Percentiles rank a stretch among this genome's conserved stretches.
Conservation (phyloP, 1,140 invertebrate species). For the Maniola jurtina region DNA sequence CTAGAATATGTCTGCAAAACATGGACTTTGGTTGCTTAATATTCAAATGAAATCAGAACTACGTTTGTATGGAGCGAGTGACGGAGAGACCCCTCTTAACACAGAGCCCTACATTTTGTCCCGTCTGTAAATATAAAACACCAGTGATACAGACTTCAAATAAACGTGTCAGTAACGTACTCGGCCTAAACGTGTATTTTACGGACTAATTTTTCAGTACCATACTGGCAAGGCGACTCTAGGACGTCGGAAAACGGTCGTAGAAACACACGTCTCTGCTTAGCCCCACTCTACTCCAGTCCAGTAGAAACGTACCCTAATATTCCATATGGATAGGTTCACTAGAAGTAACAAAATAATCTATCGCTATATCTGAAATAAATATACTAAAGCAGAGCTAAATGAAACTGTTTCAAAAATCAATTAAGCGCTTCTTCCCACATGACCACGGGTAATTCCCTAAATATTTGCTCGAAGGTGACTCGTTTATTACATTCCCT, state of each 20-base stretch:
- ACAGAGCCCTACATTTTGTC: neutral
- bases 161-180: neutral
- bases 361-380: neutral
- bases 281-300: too few species aligned
- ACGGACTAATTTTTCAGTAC: neutral
- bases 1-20: too few species aligned
- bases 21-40: too few species aligned
- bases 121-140: neutral
- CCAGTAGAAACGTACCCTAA: too few species aligned
- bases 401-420: neutral
- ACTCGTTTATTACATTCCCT: slow-evolving; percentile 73
- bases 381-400: neutral
- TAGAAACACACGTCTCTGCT: too few species aligned
- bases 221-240: neutral
- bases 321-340: too few species aligned
- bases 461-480: slow-evolving; percentile 56
- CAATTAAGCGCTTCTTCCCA: slow-evolving; percentile 5
- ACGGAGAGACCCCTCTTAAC: too few species aligned
- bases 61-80: too few species aligned
- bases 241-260: too few species aligned
- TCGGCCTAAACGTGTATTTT: neutral
- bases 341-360: too few species aligned
- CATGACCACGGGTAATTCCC: slow-evolving; percentile 3
- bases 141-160: too few species aligned
- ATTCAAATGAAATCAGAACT: too few species aligned